A percentile compares a stretch with the other conserved stretches of the same genome.
These are phyloP conservation scores for Agapornis roseicollis DNA, from an alignment of 2,113 vertebrate genomes.

Conservation along the genomic window DNA sequence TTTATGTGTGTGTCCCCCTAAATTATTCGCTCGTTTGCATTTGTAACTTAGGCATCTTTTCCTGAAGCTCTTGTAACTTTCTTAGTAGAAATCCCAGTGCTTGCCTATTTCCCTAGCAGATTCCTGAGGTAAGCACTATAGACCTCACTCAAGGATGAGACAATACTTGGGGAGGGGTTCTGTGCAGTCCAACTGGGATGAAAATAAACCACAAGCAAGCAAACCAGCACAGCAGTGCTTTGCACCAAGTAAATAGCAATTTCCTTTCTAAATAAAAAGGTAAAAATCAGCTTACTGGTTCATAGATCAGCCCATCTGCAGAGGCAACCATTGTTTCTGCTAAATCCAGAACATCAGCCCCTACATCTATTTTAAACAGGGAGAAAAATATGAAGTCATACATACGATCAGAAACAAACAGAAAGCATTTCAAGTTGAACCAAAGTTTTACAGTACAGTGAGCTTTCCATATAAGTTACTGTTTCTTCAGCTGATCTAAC, in stretches of 20 bases:
- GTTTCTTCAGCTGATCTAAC: not conserved
- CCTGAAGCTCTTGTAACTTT: not conserved
- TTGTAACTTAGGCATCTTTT: not conserved
- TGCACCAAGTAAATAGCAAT: not conserved
- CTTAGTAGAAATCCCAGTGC: not conserved
- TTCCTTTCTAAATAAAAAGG: not conserved
- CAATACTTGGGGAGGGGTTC: not conserved
- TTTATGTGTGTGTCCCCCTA: not conserved
- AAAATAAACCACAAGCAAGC: not conserved
- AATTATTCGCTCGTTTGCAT: not conserved
- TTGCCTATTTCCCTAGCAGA: not conserved
- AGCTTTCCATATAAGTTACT: not conserved
- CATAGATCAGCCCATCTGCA: conserved; percentile 91
- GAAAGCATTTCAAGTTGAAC: not conserved
- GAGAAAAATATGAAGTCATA: not conserved
- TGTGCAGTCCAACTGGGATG: not conserved
- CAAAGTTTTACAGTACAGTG: not conserved
- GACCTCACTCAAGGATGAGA: not conserved
- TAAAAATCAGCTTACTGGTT: conserved; percentile 84
- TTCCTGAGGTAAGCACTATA: not conserved
- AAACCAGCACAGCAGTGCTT: not conserved
- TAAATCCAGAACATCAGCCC: conserved; percentile 94
- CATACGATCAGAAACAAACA: not conserved
- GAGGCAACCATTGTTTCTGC: conserved; percentile 95
- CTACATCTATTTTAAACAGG: conserved; percentile 81